These are phyloP conservation scores for Harpalus rubripes DNA, from an alignment of 2,888 invertebrate species.

Conservation along the genomic window DNA sequence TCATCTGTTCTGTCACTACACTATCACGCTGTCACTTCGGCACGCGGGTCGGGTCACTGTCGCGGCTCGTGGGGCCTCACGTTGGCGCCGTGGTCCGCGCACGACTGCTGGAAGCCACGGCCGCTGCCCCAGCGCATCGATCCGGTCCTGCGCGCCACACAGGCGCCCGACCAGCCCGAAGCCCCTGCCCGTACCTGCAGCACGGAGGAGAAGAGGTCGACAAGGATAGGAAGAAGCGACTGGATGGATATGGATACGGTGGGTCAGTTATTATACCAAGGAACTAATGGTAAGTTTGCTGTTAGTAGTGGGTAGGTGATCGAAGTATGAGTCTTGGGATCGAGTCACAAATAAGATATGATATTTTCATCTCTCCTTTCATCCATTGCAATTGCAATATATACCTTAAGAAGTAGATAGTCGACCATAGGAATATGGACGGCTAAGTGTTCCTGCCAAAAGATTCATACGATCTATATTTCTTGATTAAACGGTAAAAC, in stretches of 20 bases:
- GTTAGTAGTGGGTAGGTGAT: no score
- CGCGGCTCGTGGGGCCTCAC: not conserved
- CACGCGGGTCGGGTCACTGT: conserved; percentile 5
- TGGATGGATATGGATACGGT: not conserved
- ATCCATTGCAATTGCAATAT: no score
- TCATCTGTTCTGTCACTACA: conserved; percentile 33
- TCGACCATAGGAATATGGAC: no score
- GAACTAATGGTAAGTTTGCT: no score
- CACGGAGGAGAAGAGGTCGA: conserved; percentile 16
- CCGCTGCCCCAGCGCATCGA: conserved; percentile 51
- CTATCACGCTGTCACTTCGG: conserved; percentile 14
- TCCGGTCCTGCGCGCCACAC: conserved; percentile 25
- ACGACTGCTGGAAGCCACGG: conserved; percentile 54
- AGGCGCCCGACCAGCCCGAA: conserved; percentile 15
- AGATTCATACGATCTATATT: no score
- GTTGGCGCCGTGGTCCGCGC: conserved; percentile 32
- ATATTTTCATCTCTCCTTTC: no score
- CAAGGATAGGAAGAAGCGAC: not conserved
- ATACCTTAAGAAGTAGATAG: no score
- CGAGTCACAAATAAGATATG: no score
- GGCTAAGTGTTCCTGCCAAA: no score
- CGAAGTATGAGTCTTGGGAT: no score
- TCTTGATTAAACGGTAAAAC: no score
- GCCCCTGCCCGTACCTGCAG: conserved; percentile 43
- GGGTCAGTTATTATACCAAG: no score